phyloP scores from a whole-genome alignment of 2,888 invertebrate species.

The Peribatodes rhomboidaria region DNA sequence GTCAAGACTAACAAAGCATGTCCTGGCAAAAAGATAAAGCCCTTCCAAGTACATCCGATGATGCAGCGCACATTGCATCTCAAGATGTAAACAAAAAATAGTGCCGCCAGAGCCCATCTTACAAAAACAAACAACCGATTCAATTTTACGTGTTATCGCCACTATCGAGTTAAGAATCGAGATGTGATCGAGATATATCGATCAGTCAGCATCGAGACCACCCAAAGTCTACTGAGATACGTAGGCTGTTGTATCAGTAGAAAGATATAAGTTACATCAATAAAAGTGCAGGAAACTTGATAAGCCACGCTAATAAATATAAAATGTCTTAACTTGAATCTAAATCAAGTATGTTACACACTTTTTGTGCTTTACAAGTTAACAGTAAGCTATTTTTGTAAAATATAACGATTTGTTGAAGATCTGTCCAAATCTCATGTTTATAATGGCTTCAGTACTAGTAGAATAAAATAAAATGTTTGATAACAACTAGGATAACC shows the following conservation, averaged over 20 bases:
- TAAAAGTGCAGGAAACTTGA: constrained; percentile 33
- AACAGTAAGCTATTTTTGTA: too few species aligned
- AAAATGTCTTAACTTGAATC: constrained; percentile 6
- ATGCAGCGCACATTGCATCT: constrained; percentile 9
- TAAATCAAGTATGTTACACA: neutral
- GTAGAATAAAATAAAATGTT: too few species aligned
- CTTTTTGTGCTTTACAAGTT: neutral
- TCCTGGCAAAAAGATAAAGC: neutral
- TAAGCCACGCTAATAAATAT: constrained; percentile 38
- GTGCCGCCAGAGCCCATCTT: constrained; percentile 32
- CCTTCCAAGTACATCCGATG: neutral
- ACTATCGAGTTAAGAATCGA: constrained; percentile 55
- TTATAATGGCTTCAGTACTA: neutral
- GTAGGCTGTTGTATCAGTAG: constrained; percentile 20
- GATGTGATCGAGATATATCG: constrained; percentile 58
- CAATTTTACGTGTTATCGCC: constrained; percentile 54
- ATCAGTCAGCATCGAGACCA: constrained; percentile 70
- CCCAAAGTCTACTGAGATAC: constrained; percentile 55
- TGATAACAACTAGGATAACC: too few species aligned
- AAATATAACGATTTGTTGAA: too few species aligned
- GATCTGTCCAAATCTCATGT: neutral
- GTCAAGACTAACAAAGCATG: neutral
- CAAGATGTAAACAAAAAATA: constrained; percentile 38
- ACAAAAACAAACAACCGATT: constrained; percentile 54
- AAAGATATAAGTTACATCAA: constrained; percentile 30